phyloP scores from a whole-genome alignment of 2,797 vertebrate genomes.

The Melanotaenia pygmaea region DNA sequence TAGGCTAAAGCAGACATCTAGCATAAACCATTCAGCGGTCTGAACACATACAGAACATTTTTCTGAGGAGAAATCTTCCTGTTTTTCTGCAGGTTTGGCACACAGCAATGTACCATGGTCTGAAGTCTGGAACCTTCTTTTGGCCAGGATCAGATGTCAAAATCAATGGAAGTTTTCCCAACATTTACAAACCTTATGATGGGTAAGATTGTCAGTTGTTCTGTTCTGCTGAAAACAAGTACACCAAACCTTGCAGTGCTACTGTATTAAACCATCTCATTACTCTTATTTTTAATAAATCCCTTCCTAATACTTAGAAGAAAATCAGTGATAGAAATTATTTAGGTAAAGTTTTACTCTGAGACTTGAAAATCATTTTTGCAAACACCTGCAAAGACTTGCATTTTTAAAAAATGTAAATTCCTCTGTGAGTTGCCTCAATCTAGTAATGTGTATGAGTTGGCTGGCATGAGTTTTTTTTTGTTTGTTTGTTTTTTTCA shows the following conservation, averaged over 20 bases:
- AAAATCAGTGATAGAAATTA: too few relatives aligned
- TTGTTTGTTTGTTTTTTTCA: too few relatives aligned
- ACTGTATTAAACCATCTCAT: too few relatives aligned
- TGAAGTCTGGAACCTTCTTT: slow-evolving; percentile 83
- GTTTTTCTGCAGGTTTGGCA: slow-evolving; percentile 80
- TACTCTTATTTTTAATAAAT: background rate
- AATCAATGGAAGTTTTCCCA: slow-evolving; percentile 80
- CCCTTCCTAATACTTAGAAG: too few relatives aligned
- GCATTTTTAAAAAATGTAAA: too few relatives aligned
- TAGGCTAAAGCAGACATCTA: background rate
- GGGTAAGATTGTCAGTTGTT: slow-evolving; percentile 61
- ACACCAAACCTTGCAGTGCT: too few relatives aligned
- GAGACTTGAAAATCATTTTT: too few relatives aligned
- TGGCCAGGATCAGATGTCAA: slow-evolving; percentile 86
- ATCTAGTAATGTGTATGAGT: too few relatives aligned
- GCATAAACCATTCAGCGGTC: background rate
- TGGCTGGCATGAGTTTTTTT: too few relatives aligned
- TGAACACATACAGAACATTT: background rate
- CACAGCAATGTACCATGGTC: slow-evolving; percentile 78
- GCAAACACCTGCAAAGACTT: too few relatives aligned
- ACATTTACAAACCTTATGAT: slow-evolving; percentile 72
- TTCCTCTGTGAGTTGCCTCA: too few relatives aligned
- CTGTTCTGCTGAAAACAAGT: background rate
- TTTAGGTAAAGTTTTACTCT: too few relatives aligned
- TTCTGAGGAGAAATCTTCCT: background rate